phyloP scores from a whole-genome alignment of 2,113 vertebrate genomes.

The Anhinga rufa region DNA sequence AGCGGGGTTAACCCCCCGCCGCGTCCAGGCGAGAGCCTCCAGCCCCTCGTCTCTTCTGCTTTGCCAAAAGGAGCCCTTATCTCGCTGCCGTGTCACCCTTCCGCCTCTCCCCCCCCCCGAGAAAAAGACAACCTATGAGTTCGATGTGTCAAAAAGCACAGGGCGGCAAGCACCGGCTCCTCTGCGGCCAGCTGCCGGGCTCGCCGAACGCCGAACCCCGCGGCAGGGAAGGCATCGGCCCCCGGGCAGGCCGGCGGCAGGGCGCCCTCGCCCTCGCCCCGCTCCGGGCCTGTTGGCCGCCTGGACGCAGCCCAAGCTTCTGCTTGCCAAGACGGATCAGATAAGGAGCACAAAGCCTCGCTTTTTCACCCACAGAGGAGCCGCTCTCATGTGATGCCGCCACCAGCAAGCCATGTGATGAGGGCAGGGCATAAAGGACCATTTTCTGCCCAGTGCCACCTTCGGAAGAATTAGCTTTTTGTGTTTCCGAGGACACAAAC shows the following conservation, averaged over 20 bases:
- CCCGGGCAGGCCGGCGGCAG: accelerated
- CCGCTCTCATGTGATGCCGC: background rate
- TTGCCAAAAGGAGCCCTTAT: no score
- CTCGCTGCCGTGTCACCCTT: background rate
- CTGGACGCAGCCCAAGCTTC: background rate
- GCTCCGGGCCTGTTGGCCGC: background rate
- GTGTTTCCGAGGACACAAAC: background rate
- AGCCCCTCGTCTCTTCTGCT: background rate
- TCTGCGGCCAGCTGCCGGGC: background rate
- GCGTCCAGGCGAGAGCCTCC: no score
- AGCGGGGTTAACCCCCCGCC: background rate
- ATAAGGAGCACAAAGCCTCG: background rate
- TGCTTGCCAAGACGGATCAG: background rate
- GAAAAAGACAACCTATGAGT: no score
- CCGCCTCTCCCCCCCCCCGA: background rate
- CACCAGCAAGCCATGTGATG: background rate
- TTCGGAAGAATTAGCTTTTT: conserved; percentile 62
- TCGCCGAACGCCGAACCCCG: no score
- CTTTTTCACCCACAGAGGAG: background rate
- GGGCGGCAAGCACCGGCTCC: background rate
- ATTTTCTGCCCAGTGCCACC: conserved; percentile 19
- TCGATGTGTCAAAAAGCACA: background rate
- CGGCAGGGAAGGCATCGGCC: no score
- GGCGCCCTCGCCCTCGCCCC: background rate
- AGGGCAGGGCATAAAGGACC: conserved; percentile 34